Base-by-base conservation (phyloP, 2,797 vertebrate genomes). In the Babyrousa celebensis region DNA sequence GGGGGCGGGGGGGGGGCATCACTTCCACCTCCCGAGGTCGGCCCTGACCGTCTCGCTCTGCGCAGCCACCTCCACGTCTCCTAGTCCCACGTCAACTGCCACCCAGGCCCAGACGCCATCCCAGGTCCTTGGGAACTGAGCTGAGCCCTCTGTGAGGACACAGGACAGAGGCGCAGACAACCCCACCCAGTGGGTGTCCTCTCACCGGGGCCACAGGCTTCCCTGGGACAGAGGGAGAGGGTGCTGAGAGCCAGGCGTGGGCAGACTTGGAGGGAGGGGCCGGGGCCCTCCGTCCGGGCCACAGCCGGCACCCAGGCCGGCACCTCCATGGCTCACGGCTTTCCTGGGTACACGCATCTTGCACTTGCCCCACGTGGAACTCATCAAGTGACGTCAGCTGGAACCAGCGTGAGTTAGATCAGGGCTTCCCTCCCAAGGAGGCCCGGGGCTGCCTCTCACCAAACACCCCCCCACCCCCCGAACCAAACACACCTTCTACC, bases 251-350 rank as follows among this genome's bases (percentile, higher is more conserved):
- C 62, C 17, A 3, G 43, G 52, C n/a, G 48, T n/a, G 27, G 74
- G 29, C 3, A 15, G 62, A 70, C 7, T 6, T 18, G 20, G 56
- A 1, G 23, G 12, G 58, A 36, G 36, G 14, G 70, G 20, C 27
- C 9, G 3, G 25, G 21, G 70, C 16, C 40, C 60, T 21, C 32
- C 0, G 0, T 52, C 21, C 21, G 17, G 84, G 15, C n/a, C 60
- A 21, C 18, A 2, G 84, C 60, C 9, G 58, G 60, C 23, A 17
- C 6, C 32, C 0, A 2, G 1, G 14, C 85, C 60, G 32, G 27
- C 4, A 4, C 12, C 23, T 36, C 48, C 29, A 1, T 5, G 12
- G 7, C 14, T 72, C 4, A 10, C 0, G 0, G 27, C 32, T 54
- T 60, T 93, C 84, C 77, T 88, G 2, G 62, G 25, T 85, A 60